Conservation (phyloP, 2,888 invertebrate species). For the Rhorus exstirpatorius region DNA sequence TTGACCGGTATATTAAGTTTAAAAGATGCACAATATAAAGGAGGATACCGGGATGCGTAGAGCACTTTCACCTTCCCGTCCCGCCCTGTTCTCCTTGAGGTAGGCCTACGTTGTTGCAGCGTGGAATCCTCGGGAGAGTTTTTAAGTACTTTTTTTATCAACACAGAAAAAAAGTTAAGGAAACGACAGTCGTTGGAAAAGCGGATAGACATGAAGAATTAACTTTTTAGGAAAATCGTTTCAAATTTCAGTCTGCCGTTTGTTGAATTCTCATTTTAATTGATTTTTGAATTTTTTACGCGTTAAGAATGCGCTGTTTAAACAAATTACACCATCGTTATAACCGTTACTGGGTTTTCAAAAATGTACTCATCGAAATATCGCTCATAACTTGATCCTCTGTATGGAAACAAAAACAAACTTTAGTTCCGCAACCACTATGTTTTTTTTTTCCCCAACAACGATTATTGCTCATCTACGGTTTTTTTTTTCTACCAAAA, state of each 20-base stretch:
- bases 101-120: slow-evolving; percentile 19
- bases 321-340: no score
- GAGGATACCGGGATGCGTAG: slow-evolving; percentile 77
- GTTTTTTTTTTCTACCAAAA: no score
- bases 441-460: no score
- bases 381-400: no score
- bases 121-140: slow-evolving; percentile 33
- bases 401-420: no score
- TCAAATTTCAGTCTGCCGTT: neutral
- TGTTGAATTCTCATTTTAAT: neutral
- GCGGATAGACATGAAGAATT: neutral
- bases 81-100: slow-evolving; percentile 73
- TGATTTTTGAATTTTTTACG: slow-evolving; percentile 10
- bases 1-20: slow-evolving; percentile 80
- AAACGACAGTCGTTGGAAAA: neutral
- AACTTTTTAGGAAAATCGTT: neutral
- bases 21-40: slow-evolving; percentile 79
- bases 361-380: no score
- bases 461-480: no score
- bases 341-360: neutral
- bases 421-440: no score
- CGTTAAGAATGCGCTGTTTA: no score
- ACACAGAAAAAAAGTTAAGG: neutral
- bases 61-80: slow-evolving; percentile 77
- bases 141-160: slow-evolving; percentile 25